Percentiles rank a stretch among this genome's conserved stretches.
Conservation (phyloP, 2,797 vertebrate species). For the Pipistrellus kuhlii region DNA sequence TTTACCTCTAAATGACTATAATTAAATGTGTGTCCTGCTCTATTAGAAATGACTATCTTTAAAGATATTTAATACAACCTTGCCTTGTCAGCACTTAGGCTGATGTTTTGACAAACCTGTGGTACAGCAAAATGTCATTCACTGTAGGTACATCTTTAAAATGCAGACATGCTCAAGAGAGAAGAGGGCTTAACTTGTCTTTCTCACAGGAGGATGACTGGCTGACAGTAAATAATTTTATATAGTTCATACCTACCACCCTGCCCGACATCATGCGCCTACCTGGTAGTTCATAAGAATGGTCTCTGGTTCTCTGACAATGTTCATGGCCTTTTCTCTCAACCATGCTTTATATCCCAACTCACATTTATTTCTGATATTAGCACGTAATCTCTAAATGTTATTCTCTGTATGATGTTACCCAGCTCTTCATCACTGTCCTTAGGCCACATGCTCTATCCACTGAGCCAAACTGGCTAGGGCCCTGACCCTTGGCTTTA, state of each 20-base stretch:
- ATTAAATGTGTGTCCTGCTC: constrained; percentile 57
- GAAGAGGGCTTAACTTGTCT: background rate
- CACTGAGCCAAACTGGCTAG: too few relatives aligned
- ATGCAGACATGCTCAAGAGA: background rate
- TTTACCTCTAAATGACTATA: constrained; percentile 52
- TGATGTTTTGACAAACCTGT: background rate
- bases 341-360: background rate
- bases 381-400: background rate
- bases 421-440: background rate
- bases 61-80: constrained; percentile 55
- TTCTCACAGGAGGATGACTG: background rate
- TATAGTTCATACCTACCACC: background rate
- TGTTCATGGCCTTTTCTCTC: background rate
- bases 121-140: background rate
- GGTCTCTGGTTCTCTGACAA: background rate
- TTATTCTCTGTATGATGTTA: background rate
- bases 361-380: background rate
- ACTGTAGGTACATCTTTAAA: background rate
- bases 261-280: background rate
- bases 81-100: constrained; percentile 55
- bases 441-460: background rate
- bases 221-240: background rate
- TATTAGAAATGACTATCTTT: constrained; percentile 52
- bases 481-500: background rate
- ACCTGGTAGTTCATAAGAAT: background rate